Conservation (phyloP, 2,797 vertebrate species). For the Pipistrellus pipistrellus region DNA sequence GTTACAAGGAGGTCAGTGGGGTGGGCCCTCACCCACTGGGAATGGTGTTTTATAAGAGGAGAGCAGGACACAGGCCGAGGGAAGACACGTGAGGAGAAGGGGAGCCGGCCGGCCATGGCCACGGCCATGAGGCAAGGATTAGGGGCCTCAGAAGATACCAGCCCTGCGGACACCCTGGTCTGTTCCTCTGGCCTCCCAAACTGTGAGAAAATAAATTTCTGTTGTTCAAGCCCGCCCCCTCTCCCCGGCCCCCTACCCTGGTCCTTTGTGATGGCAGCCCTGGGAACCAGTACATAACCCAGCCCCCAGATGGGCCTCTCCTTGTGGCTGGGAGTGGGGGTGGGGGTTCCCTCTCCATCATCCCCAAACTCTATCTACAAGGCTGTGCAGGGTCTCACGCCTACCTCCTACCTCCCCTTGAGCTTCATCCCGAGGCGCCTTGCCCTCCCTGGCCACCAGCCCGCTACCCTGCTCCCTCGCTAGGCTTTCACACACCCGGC, state of each 20-base stretch:
- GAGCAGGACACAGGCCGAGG: background rate
- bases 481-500: background rate
- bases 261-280: background rate
- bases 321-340: no score
- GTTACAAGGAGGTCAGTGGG: background rate
- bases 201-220: no score
- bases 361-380: no score
- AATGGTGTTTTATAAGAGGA: background rate
- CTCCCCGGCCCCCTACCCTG: background rate
- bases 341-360: no score
- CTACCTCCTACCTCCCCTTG: background rate
- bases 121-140: background rate
- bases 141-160: background rate
- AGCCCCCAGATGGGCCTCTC: no score
- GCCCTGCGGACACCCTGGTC: background rate
- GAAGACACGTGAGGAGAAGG: background rate
- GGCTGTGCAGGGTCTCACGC: no score
- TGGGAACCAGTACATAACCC: no score
- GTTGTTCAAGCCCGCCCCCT: no score
- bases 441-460: background rate
- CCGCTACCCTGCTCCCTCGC: background rate
- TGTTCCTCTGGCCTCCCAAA: background rate
- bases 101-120: background rate
- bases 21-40: background rate
- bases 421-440: background rate